Evolutionary conservation across 2,888 invertebrate genomes (phyloP).

Genomic region (Amphipyra tragopoginis): DNA sequence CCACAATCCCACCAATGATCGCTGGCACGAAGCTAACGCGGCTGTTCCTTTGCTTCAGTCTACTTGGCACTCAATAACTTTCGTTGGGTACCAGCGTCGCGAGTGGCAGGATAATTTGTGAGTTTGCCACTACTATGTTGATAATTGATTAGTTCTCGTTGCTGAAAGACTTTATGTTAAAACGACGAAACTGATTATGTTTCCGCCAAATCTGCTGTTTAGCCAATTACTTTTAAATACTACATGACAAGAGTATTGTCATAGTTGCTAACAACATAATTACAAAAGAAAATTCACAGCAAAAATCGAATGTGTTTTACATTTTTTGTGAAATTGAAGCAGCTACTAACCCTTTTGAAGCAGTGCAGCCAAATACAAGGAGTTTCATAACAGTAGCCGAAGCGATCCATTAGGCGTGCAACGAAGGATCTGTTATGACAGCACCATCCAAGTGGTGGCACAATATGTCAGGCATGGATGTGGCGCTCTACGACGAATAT

Average conservation of each 20-base stretch:
- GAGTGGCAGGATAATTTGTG: slow-evolving; percentile 80
- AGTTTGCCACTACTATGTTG: slow-evolving; percentile 63
- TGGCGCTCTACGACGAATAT: slow-evolving; percentile 79
- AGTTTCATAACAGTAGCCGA: slow-evolving; percentile 49
- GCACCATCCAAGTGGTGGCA: slow-evolving; percentile 80
- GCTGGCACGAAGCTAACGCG: slow-evolving; percentile 80
- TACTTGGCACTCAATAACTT: slow-evolving; percentile 87
- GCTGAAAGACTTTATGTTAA: slow-evolving; percentile 28
- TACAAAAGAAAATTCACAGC: background rate
- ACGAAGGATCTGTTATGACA: slow-evolving; percentile 87
- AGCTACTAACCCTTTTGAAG: slow-evolving; percentile 5
- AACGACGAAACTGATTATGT: slow-evolving; percentile 26
- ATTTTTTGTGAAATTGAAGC: slow-evolving; percentile 1
- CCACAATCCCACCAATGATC: slow-evolving; percentile 77
- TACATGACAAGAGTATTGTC: slow-evolving; percentile 16
- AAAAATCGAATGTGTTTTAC: background rate
- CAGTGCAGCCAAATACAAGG: slow-evolving; percentile 20
- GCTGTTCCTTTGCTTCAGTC: slow-evolving; percentile 84
- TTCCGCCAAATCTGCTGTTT: slow-evolving; percentile 27
- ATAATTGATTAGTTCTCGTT: slow-evolving; percentile 52
- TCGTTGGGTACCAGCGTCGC: slow-evolving; percentile 68
- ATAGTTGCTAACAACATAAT: slow-evolving; percentile 20
- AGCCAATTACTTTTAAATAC: slow-evolving; percentile 18
- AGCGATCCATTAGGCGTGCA: slow-evolving; percentile 75
- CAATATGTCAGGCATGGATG: slow-evolving; percentile 82